Conservation (phyloP, 2,113 vertebrate species). For the Microcebus ravelobensis region DNA sequence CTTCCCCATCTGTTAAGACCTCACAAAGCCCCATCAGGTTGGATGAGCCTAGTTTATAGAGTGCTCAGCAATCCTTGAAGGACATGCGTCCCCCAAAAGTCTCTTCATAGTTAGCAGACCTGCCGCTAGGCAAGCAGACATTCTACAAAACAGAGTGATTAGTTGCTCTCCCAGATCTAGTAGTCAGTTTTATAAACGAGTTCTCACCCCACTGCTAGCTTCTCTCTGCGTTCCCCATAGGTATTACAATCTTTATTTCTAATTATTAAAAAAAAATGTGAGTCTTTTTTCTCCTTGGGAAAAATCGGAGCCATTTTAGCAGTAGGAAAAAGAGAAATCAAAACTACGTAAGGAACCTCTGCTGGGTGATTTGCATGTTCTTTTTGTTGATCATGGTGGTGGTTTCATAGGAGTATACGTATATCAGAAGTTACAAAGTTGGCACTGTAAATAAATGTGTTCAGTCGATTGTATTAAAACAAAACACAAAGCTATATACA, state of each 20-base stretch:
- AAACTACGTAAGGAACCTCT: not conserved
- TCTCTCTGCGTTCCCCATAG: not conserved
- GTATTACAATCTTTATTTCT: not conserved
- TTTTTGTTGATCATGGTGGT: not conserved
- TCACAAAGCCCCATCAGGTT: not conserved
- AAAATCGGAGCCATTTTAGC: not conserved
- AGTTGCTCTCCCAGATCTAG: not conserved
- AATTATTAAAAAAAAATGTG: not conserved
- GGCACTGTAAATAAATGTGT: not conserved
- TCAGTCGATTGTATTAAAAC: not conserved
- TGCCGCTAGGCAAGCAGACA: not conserved
- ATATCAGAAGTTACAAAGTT: not conserved
- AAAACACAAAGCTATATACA: not conserved
- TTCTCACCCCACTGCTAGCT: not conserved
- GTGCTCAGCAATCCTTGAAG: conserved; percentile 31
- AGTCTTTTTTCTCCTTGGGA: not conserved
- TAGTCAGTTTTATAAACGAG: not conserved
- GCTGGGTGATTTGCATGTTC: not conserved
- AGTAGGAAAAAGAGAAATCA: not conserved
- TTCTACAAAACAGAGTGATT: not conserved
- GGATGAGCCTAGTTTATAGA: not conserved
- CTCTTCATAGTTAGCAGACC: not conserved
- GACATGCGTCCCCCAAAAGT: not conserved
- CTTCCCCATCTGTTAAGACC: conserved; percentile 43
- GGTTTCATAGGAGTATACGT: not conserved